Percentiles rank a stretch among this genome's conserved stretches.
These are phyloP conservation scores for Myotis vivesi DNA, from an alignment of 2,797 vertebrate genomes.

Conservation along the genomic window DNA sequence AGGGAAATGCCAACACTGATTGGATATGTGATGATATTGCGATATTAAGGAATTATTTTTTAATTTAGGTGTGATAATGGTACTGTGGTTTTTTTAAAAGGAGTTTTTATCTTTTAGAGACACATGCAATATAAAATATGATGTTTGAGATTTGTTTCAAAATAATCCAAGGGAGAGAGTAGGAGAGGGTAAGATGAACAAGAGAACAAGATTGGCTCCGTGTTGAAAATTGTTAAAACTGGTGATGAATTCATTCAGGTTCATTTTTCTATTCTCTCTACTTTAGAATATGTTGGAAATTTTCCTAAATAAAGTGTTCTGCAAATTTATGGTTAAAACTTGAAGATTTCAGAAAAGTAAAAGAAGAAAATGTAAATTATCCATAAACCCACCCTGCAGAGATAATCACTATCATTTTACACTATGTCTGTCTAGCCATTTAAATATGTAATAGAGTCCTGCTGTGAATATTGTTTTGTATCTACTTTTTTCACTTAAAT, in stretches of 20 bases:
- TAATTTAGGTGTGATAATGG: not conserved
- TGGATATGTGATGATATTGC: not conserved
- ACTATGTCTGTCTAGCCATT: slow-evolving; percentile 34
- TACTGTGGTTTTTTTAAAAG: not conserved
- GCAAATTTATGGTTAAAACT: slow-evolving; percentile 33
- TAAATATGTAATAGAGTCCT: slow-evolving; percentile 28
- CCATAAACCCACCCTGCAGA: slow-evolving; percentile 37
- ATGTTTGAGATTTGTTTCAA: not conserved
- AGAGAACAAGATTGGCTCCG: not conserved
- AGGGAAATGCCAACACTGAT: not conserved
- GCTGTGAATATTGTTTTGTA: slow-evolving; percentile 45
- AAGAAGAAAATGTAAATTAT: slow-evolving; percentile 46
- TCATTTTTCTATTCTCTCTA: slow-evolving; percentile 27
- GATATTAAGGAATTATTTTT: not conserved
- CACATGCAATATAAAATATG: not conserved
- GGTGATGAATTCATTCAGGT: not conserved
- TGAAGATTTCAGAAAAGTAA: slow-evolving; percentile 40
- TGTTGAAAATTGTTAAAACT: not conserved
- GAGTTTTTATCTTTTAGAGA: not conserved
- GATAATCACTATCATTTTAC: slow-evolving; percentile 54
- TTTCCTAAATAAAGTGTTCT: slow-evolving; percentile 37
- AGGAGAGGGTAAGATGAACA: not conserved
- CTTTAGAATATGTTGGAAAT: slow-evolving; percentile 8
- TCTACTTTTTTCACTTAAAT: slow-evolving; percentile 38
- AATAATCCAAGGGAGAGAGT: not conserved